Percentiles rank a stretch among this genome's conserved stretches.
Conservation (phyloP, 1,140 invertebrate genomes). For the Neodiprion pinetum region DNA sequence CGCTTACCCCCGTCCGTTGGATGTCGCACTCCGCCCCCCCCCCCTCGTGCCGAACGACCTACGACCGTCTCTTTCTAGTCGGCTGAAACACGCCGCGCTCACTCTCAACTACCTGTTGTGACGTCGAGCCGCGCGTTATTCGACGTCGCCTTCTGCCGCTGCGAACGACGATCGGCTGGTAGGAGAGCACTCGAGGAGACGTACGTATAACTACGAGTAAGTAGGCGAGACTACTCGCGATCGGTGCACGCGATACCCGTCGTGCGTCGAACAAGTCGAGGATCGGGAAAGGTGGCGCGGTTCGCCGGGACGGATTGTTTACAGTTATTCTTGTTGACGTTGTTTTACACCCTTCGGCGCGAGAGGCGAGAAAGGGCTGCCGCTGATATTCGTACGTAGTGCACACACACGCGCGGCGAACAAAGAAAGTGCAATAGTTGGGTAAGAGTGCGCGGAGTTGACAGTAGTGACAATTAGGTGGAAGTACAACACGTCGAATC, state of each 20-base stretch:
- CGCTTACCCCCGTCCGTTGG: slow-evolving; percentile 30
- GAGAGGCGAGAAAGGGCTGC: no score
- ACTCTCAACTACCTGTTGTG: slow-evolving; percentile 50
- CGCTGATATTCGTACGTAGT: no score
- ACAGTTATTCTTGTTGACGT: no score
- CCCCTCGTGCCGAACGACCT: not conserved
- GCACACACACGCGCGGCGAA: no score
- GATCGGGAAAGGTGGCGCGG: not conserved
- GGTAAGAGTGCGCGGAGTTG: no score
- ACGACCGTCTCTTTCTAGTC: not conserved
- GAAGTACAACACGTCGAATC: no score
- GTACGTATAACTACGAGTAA: not conserved
- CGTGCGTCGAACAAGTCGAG: not conserved
- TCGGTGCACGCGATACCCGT: not conserved
- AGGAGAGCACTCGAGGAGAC: slow-evolving; percentile 11
- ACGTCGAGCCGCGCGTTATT: slow-evolving; percentile 24
- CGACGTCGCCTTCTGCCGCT: slow-evolving; percentile 7
- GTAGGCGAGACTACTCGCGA: not conserved
- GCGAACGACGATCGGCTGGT: not conserved
- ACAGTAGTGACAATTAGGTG: no score
- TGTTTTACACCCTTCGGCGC: no score
- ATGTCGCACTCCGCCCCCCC: not conserved
- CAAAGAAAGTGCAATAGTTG: no score
- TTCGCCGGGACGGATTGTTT: no score
- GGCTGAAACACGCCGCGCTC: slow-evolving; percentile 38